Evolutionary conservation across 92 coral and sea anemone species (phyloP), one percentile per base, ranked within the genome.

Genomic region (Porites rus): DNA sequence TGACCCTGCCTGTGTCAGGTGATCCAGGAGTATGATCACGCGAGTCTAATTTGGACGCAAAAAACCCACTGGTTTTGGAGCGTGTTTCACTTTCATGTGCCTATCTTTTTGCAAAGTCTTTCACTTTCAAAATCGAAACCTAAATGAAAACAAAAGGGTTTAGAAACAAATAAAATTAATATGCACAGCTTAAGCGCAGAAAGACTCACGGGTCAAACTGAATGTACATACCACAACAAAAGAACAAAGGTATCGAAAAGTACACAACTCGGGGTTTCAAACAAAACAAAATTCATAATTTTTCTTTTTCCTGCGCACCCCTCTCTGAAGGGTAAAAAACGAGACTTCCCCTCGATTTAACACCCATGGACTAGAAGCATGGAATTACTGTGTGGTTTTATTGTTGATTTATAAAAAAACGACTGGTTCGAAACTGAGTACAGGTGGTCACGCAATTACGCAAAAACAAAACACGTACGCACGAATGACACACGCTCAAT

Each of bases 391-490:
- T 12, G 50, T 16, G 51, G 17, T 51, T 74, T 74, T 46, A 73
- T 54, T 7, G 53, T 10, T n/a, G 61, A 73, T 73, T 83, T 82
- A 61, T 72, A 51, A n/a, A 10, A 10, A 50, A 81, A 65, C 78
- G 56, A 72, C 63, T 83, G 72, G 87, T 73, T 83, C 63, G 87
- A 74, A 83, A 83, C 53, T 83, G 80, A 83, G 24, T 16, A 82
- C 86, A 61, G 80, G 87, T 83, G 71, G 87, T 83, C 80, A 83
- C 80, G 87, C 73, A 73, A 83, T 28, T 28, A 28, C 31, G 50
- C 51, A 17, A 38, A 83, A 81, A 83, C 87, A 83, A 80, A 74
- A 24, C 87, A 83, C 80, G 87, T 65, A 83, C 79, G 71, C 80
- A 73, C 70, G 87, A 72, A 73, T 46, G 80, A 83, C 87, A 83